phyloP scores from a whole-genome alignment of 2,113 vertebrate genomes.

The Tragulus kanchil region DNA sequence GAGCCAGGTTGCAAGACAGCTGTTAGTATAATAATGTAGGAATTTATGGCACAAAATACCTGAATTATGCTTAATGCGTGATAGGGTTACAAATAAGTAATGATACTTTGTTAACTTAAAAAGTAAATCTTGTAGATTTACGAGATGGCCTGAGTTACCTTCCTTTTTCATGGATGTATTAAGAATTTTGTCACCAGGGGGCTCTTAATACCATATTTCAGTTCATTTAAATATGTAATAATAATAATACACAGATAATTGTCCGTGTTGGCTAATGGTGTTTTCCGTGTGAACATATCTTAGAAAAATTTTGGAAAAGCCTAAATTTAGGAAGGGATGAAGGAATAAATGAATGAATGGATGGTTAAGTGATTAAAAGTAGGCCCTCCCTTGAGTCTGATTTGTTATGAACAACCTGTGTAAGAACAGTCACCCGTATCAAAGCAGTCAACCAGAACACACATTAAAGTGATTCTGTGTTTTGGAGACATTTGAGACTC shows the following conservation, averaged over 20 bases:
- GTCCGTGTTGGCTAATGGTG: neutral
- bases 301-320: neutral
- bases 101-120: constrained; percentile 50
- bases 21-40: neutral
- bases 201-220: constrained; percentile 38
- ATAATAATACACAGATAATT: neutral
- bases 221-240: neutral
- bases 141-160: neutral
- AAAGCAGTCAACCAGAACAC: neutral
- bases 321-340: no score
- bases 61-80: neutral
- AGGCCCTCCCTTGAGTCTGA: neutral
- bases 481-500: neutral
- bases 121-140: neutral
- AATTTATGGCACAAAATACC: neutral
- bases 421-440: neutral
- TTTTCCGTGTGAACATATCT: neutral
- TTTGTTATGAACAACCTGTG: neutral
- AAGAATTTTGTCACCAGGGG: constrained; percentile 50
- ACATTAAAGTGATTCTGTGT: neutral
- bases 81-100: neutral
- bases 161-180: neutral
- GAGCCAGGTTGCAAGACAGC: neutral
- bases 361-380: neutral
- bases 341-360: neutral